phyloP scores from a whole-genome alignment of 2,113 vertebrate species.

The Dermatemys mawii region DNA sequence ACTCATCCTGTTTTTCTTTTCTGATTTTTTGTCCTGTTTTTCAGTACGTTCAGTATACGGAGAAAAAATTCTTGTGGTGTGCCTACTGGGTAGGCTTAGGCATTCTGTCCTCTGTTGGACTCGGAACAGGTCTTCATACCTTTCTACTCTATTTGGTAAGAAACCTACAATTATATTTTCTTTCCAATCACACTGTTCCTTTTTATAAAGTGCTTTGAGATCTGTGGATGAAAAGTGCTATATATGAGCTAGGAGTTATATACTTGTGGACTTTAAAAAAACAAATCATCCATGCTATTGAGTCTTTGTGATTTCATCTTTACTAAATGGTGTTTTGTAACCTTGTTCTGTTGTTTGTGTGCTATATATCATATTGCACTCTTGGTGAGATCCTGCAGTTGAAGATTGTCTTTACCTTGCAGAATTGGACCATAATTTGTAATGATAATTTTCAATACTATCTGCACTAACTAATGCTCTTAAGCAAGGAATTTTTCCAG shows the following conservation, averaged over 20 bases:
- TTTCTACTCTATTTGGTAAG: slow-evolving; percentile 94
- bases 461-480: neutral
- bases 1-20: neutral
- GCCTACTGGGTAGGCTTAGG: slow-evolving; percentile 91
- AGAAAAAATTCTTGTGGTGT: slow-evolving; percentile 89
- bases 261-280: neutral
- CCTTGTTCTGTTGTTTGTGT: neutral
- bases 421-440: slow-evolving; percentile 9
- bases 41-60: slow-evolving; percentile 87
- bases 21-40: slow-evolving; percentile 55
- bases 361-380: neutral
- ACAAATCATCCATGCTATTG: neutral
- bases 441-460: neutral
- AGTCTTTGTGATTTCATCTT: neutral
- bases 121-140: slow-evolving; percentile 89
- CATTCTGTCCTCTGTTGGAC: slow-evolving; percentile 89
- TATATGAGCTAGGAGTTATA: fast-evolving
- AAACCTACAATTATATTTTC: neutral
- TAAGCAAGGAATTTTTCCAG: neutral
- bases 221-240: neutral
- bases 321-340: neutral
- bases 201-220: neutral
- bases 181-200: neutral
- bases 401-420: neutral
- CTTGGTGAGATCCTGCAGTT: neutral